Percentiles rank a stretch among this genome's conserved stretches.
Conservation (phyloP, 2,113 vertebrate genomes). For the Labeo catla region DNA sequence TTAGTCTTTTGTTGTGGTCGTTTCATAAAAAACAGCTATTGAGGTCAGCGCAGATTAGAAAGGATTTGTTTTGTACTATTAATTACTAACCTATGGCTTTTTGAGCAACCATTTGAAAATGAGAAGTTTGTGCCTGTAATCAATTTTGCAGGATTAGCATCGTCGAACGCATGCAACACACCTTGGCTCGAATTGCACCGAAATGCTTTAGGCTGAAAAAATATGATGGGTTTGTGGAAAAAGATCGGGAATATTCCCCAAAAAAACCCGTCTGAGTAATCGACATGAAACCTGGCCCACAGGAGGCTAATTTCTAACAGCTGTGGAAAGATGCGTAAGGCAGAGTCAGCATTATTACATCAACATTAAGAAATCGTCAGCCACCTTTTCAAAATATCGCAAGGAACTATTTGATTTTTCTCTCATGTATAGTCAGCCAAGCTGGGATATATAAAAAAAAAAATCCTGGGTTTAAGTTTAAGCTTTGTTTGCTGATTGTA, state of each 20-base stretch:
- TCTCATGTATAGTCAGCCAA: background rate
- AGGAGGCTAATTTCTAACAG: background rate
- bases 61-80: conserved; percentile 24
- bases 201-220: background rate
- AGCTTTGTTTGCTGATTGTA: conserved; percentile 27
- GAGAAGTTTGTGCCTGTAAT: background rate
- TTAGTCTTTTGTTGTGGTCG: conserved; percentile 9
- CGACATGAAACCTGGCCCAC: background rate
- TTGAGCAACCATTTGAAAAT: conserved; percentile 31
- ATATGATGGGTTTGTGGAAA: background rate
- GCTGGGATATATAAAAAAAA: background rate
- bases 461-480: background rate
- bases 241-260: too few species aligned
- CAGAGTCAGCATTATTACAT: conserved; percentile 17
- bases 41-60: conserved; percentile 15
- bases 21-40: background rate
- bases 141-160: conserved; percentile 23
- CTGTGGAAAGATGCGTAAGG: conserved; percentile 32
- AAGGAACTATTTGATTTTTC: conserved; percentile 1
- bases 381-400: conserved; percentile 3
- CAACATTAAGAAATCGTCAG: background rate
- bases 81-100: conserved; percentile 25
- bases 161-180: background rate
- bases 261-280: background rate
- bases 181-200: conserved; percentile 1